Evolutionary conservation across 1,140 invertebrate genomes (phyloP).

Genomic region (Octopus sinensis): DNA sequence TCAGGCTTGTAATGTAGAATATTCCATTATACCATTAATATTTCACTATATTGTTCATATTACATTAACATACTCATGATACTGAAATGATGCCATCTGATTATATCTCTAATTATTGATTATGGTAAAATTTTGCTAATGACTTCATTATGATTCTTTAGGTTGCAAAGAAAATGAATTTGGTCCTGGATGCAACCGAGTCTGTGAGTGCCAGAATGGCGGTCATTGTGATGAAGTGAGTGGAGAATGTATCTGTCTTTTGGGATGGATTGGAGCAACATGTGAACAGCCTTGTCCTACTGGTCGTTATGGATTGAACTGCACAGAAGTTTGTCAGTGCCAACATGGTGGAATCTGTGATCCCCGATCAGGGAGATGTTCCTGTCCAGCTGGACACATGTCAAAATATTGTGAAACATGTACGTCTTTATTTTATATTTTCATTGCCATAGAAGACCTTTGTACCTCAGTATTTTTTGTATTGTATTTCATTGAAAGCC

Average conservation of each 20-base stretch:
- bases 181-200: conserved; percentile 42
- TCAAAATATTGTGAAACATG: conserved; percentile 67
- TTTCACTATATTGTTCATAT: too few relatives aligned
- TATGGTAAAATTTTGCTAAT: too few relatives aligned
- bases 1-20: too few relatives aligned
- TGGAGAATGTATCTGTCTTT: conserved; percentile 38
- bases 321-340: conserved; percentile 44
- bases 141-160: conserved; percentile 1
- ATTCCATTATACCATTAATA: too few relatives aligned
- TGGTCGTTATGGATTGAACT: conserved; percentile 45
- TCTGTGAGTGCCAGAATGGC: conserved; percentile 51
- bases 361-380: conserved; percentile 73
- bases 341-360: conserved; percentile 54
- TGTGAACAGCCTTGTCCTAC: conserved; percentile 41
- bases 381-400: conserved; percentile 78
- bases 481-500: too few relatives aligned
- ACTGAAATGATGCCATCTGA: too few relatives aligned
- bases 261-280: conserved; percentile 42
- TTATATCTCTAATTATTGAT: too few relatives aligned
- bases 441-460: too few relatives aligned
- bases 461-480: too few relatives aligned
- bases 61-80: too few relatives aligned
- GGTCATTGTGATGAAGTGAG: conserved; percentile 55
- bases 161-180: conserved; percentile 42
- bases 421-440: conserved; percentile 15